Percentiles rank a stretch among this genome's conserved stretches.
Evolutionary conservation across 2,888 invertebrate species (phyloP).

Genomic region (Gortyna flavago): DNA sequence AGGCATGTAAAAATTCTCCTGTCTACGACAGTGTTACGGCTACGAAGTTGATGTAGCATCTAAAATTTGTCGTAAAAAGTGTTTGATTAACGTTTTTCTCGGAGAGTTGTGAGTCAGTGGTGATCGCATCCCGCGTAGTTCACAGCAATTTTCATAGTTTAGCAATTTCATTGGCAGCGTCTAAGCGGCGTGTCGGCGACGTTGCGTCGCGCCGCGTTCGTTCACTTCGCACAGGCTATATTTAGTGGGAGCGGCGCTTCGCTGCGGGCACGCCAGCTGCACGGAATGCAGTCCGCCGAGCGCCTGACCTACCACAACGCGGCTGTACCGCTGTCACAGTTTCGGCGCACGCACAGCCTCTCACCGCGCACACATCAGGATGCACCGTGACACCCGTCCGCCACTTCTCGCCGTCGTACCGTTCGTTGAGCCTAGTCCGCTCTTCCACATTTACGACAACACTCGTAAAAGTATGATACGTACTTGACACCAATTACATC

Average conservation of each 20-base stretch:
- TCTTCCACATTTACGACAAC: slow-evolving; percentile 59
- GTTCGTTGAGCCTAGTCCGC: slow-evolving; percentile 51
- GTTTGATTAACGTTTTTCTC: slow-evolving; percentile 48
- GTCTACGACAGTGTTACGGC: slow-evolving; percentile 24
- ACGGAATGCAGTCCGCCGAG: slow-evolving; percentile 82
- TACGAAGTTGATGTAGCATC: slow-evolving; percentile 29
- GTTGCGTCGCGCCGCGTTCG: slow-evolving; percentile 79
- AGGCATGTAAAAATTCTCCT: slow-evolving; percentile 6
- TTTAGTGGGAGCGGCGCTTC: slow-evolving; percentile 82
- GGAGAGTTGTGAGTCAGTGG: slow-evolving; percentile 29
- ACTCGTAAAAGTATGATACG: slow-evolving; percentile 61
- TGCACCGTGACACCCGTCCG: slow-evolving; percentile 57
- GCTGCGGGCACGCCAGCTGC: slow-evolving; percentile 75
- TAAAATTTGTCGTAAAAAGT: slow-evolving; percentile 35
- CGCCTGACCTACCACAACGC: slow-evolving; percentile 85
- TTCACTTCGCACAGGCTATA: slow-evolving; percentile 87
- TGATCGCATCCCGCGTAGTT: slow-evolving; percentile 39
- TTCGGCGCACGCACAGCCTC: slow-evolving; percentile 82
- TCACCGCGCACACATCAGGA: slow-evolving; percentile 61
- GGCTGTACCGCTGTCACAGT: slow-evolving; percentile 83
- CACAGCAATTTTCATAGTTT: slow-evolving; percentile 62
- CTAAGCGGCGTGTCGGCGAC: slow-evolving; percentile 64
- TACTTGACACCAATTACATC: slow-evolving; percentile 66
- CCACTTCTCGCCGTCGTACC: slow-evolving; percentile 54
- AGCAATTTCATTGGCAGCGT: slow-evolving; percentile 65